Percentiles rank a stretch among this genome's conserved stretches.
Conservation (phyloP, 2,113 vertebrate genomes). For the Eleginops maclovinus region DNA sequence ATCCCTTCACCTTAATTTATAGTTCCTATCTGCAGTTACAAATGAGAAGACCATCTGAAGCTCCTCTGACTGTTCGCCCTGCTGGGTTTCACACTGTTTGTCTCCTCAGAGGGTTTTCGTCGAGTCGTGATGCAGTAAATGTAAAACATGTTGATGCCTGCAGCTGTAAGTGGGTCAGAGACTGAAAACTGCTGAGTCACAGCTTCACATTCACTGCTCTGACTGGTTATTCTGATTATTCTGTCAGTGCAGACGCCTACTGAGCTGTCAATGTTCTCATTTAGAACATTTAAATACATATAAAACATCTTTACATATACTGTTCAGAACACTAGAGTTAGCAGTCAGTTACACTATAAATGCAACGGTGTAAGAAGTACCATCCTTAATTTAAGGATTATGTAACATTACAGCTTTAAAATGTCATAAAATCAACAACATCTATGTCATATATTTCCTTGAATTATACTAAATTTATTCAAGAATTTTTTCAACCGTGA, state of each 20-base stretch:
- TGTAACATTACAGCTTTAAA: too few relatives aligned
- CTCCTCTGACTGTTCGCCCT: neutral
- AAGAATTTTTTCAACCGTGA: too few relatives aligned
- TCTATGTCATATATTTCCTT: too few relatives aligned
- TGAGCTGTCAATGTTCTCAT: neutral
- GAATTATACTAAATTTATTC: too few relatives aligned
- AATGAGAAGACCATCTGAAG: neutral
- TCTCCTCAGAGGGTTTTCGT: neutral
- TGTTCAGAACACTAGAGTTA: neutral
- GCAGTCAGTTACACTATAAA: neutral
- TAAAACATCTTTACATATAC: neutral
- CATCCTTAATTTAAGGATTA: too few relatives aligned
- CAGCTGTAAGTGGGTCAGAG: conserved; percentile 47
- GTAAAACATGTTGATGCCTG: conserved; percentile 24
- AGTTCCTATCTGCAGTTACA: neutral
- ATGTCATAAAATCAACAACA: too few relatives aligned
- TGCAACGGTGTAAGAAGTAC: too few relatives aligned
- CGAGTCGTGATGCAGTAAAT: conserved; percentile 35
- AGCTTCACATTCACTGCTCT: neutral
- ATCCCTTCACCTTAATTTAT: too few relatives aligned
- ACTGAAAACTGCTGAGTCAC: conserved; percentile 28
- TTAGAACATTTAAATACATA: neutral
- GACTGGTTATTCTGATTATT: neutral
- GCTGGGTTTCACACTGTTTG: neutral
- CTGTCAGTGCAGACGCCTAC: neutral